Percentiles rank a stretch among this genome's conserved stretches.
Evolutionary conservation across 2,113 vertebrate species (phyloP).

Genomic region (Corythornis madagascariensis): DNA sequence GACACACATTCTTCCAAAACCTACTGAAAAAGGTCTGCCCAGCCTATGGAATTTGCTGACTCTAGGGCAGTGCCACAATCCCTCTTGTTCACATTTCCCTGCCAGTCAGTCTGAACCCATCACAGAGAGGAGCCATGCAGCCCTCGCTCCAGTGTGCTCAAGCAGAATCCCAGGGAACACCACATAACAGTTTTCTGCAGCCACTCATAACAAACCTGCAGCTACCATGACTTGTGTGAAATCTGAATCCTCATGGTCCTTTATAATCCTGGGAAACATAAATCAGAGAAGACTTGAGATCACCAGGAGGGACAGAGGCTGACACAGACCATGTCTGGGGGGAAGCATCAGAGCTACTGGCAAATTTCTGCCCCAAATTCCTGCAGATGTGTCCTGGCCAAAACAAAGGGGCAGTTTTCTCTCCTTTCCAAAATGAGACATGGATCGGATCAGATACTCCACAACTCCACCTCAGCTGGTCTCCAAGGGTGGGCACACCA

Average conservation of each 20-base stretch:
- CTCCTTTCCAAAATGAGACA: not conserved
- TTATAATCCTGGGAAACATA: not conserved
- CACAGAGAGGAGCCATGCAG: not conserved
- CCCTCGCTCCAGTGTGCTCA: not conserved
- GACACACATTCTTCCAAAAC: not conserved
- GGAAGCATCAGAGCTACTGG: not conserved
- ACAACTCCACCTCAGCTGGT: fast-evolving
- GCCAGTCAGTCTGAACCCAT: not conserved
- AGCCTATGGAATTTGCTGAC: not conserved
- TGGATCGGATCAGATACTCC: not conserved
- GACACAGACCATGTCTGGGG: not conserved
- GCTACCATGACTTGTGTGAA: not conserved
- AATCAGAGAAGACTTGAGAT: not conserved
- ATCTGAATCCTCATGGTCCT: not conserved
- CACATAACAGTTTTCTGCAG: not conserved
- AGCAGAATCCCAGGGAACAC: not conserved
- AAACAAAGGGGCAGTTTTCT: not conserved
- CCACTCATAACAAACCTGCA: not conserved
- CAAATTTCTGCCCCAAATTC: not conserved
- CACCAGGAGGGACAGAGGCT: not conserved
- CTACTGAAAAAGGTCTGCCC: not conserved
- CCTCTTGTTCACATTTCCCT: not conserved
- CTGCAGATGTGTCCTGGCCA: not conserved
- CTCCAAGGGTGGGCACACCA: not conserved
- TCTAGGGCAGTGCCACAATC: not conserved